Base-by-base conservation (phyloP, 2,797 vertebrate species). In the Gymnodraco acuticeps region DNA sequence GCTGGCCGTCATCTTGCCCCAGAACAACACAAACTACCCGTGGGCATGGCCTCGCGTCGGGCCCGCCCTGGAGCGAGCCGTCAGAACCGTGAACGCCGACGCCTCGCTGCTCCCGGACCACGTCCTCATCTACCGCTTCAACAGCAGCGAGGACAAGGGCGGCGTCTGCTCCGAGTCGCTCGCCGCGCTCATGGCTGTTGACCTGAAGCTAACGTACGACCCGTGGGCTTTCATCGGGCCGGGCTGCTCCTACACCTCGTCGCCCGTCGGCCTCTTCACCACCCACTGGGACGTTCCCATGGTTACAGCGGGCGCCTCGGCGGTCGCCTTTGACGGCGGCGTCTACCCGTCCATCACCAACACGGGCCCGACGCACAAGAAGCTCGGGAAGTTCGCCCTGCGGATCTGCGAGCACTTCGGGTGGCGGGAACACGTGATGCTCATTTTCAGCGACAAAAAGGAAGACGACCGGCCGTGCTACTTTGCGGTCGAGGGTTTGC, bases 31-130 rank as follows among this genome's bases (percentile, higher is more conserved):
- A 0, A 89, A 87, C 2, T 99, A 98, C 90, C 96, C 97, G 0
- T 99, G 98, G 98, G 97, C 97, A 4, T 98, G 97, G 97, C 96
- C 96, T 0, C 95, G 97, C 4, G 95, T 99, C 8, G 97, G 96
- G 0, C 97, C 97, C 0, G 96, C 97, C 0, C 81, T 99, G 33
- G 81, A 89, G 0, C 88, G 96, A 6, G 98, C 97, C 1, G 55
- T 95, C 1, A 77, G 51, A 0, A 69, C 65, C 3, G 82, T 97
- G 7, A 96, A 96, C 23, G 63, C 85, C 0, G 91, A 94, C 15
- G 89, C 88, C 0, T 74, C 78, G 5, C 59, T 97, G n/a, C 93
- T 98, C 2, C 94, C 95, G 0, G 89, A 91, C 16, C 93, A 95
- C 88, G 86, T 74, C 1, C 86, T 97, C 5, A 81, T 68, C 0